These are phyloP conservation scores for Thereva unica DNA, from an alignment of 2,888 invertebrate genomes.

Conservation along the genomic window DNA sequence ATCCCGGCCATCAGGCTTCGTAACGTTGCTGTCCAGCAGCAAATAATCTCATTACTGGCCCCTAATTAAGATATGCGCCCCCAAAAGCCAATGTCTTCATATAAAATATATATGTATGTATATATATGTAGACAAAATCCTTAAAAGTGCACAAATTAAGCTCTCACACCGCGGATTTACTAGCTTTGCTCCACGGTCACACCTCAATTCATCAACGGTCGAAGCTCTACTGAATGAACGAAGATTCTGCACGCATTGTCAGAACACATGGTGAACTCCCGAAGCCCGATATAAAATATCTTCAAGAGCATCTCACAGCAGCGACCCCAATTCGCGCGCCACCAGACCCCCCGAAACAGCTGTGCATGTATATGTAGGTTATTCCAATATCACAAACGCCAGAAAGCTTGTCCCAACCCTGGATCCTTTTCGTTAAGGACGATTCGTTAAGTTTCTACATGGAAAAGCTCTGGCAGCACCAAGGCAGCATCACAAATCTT, in stretches of 20 bases:
- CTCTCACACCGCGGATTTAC: too few relatives aligned
- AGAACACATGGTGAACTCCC: constrained; percentile 25
- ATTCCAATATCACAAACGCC: constrained; percentile 7
- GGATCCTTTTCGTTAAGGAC: neutral
- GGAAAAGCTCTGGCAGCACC: constrained; percentile 9
- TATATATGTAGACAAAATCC: too few relatives aligned
- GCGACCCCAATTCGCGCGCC: constrained; percentile 3
- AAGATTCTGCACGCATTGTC: constrained; percentile 27
- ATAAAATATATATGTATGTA: too few relatives aligned
- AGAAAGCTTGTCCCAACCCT: neutral
- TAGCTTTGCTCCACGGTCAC: constrained; percentile 45
- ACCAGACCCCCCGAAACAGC: neutral
- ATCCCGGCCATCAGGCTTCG: too few relatives aligned
- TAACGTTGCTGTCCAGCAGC: too few relatives aligned
- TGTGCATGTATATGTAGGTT: constrained; percentile 21
- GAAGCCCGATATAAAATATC: neutral
- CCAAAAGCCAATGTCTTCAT: too few relatives aligned
- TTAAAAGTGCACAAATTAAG: too few relatives aligned
- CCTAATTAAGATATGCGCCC: too few relatives aligned
- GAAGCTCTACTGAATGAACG: constrained; percentile 53
- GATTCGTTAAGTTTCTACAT: constrained; percentile 10
- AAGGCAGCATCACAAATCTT: neutral
- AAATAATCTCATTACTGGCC: too few relatives aligned
- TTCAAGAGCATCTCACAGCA: constrained; percentile 2
- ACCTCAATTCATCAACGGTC: constrained; percentile 53